These are phyloP conservation scores for Pyrrhia umbra DNA, from an alignment of 2,888 invertebrate genomes.

Conservation along the genomic window DNA sequence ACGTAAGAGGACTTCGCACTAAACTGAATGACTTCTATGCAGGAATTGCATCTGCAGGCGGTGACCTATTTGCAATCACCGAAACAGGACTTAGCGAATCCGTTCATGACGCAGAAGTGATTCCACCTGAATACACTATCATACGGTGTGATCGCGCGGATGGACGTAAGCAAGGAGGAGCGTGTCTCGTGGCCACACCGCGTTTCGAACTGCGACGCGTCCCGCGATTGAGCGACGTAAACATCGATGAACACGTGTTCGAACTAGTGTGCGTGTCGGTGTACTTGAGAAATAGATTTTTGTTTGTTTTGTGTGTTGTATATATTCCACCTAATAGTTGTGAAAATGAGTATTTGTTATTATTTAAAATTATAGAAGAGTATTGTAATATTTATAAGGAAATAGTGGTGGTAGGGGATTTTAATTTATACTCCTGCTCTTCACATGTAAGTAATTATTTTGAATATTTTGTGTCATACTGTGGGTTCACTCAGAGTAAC, in stretches of 20 bases:
- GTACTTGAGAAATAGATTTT: no score
- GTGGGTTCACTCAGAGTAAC: constrained; percentile 15
- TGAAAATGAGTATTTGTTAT: no score
- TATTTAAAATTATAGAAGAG: no score
- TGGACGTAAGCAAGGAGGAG: no score
- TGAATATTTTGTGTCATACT: neutral
- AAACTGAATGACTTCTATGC: constrained; percentile 27
- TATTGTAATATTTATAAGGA: neutral
- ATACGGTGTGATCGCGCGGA: neutral
- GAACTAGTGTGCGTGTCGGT: neutral
- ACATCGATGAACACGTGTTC: no score
- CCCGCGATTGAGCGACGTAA: neutral
- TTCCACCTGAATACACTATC: neutral
- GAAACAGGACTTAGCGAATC: constrained; percentile 14
- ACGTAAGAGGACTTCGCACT: constrained; percentile 18
- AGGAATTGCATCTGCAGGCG: constrained; percentile 14
- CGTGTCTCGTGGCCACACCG: neutral
- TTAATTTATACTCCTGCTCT: constrained; percentile 10
- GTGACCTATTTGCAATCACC: constrained; percentile 56
- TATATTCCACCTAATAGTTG: no score
- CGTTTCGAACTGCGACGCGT: neutral
- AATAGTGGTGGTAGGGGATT: no score
- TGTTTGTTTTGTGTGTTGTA: no score
- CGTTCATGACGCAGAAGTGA: neutral
- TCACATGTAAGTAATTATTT: constrained; percentile 3